Base-by-base conservation (phyloP, 2,797 vertebrate genomes). In the Sebastes goodei region DNA sequence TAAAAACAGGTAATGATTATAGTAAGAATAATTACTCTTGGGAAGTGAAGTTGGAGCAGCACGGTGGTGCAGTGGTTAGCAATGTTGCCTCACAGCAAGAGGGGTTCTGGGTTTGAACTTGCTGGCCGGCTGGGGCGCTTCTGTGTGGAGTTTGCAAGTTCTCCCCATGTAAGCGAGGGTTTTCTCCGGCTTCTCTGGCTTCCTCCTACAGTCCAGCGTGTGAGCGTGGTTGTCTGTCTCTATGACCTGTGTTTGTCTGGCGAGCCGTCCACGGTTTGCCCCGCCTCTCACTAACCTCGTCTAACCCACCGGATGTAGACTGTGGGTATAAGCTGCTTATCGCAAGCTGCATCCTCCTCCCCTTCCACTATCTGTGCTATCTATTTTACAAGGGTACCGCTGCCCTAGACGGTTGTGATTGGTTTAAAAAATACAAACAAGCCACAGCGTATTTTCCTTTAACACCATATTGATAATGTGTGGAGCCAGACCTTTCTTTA, bases 321-420 rank as follows among this genome's bases (percentile, higher is more conserved):
- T 46, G 42, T 46, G 42, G 42, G 15, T 46, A 7, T 17, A 17
- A 46, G 42, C 42, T 17, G 15, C 6, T 1, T 46, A 46, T 17
- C 15, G 14, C 15, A 46, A 0, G 3, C 42, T 15, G 42, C 42
- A 46, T 17, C 0, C 42, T 46, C 0, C 42, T 46, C 42, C 15
- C 15, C 42, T 46, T 46, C 42, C 15, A 17, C 42, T 46, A 46
- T 46, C 42, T 46, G 42, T 46, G 42, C 1, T 42, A 42, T 42
- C 42, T 46, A 46, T 46, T 46, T 46, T 7, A 46, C 42, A 46
- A 46, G 42, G 42, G 0, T 17, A 46, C 42, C 15, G 15, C 42
- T 7, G 42, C 15, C 42, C 42, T 15, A 46, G 0, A 46, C 42
- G 6, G 1, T 17, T 46, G 42, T 46, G 42, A 46, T 46, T 46